Evolutionary conservation across 1,140 invertebrate genomes (phyloP).

Genomic region (Stegodyphus dumicola): DNA sequence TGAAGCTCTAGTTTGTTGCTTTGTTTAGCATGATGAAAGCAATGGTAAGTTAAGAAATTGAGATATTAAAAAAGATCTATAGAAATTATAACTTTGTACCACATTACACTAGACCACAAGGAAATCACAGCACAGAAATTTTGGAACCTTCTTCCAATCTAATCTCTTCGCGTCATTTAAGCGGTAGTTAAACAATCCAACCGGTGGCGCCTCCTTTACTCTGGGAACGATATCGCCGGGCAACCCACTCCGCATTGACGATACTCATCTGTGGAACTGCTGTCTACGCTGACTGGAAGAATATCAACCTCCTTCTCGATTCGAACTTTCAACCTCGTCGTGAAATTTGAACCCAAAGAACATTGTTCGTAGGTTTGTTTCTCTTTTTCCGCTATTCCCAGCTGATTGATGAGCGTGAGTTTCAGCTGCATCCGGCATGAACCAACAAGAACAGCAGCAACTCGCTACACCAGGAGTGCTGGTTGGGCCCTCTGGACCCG

Average conservation of each 20-base stretch:
- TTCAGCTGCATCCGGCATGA: conserved; percentile 10
- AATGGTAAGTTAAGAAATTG: no score
- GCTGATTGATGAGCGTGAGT: conserved; percentile 12
- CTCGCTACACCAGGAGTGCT: conserved; percentile 25
- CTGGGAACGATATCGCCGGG: not conserved
- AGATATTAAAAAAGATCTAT: no score
- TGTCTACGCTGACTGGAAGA: not conserved
- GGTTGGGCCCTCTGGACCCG: conserved; percentile 22
- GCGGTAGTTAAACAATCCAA: not conserved
- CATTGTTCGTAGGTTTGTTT: conserved; percentile 5
- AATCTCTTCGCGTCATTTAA: no score
- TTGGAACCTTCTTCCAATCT: no score
- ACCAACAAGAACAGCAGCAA: conserved; percentile 37
- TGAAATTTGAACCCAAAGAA: conserved; percentile 31
- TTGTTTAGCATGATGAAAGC: no score
- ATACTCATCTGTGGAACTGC: conserved; percentile 11
- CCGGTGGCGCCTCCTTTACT: conserved; percentile 38
- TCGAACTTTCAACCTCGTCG: conserved; percentile 24
- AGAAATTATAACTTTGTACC: no score
- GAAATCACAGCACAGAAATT: no score
- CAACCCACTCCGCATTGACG: not conserved
- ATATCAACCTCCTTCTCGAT: not conserved
- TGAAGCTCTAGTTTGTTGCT: no score
- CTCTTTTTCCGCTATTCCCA: not conserved
- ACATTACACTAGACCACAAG: no score